Evolutionary conservation across 2,888 invertebrate genomes (phyloP).

Genomic region (Endotricha flammealis): DNA sequence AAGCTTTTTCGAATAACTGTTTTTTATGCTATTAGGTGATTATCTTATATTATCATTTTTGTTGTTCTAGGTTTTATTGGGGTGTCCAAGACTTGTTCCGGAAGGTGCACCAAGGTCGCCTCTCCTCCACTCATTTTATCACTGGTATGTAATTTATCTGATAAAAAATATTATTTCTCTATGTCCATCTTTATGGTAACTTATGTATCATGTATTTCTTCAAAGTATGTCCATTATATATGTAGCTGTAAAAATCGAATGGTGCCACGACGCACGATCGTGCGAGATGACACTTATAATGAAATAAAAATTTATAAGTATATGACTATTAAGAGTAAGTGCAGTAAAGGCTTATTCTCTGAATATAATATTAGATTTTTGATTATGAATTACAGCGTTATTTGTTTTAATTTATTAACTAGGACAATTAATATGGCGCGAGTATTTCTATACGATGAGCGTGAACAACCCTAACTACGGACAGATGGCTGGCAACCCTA

Average conservation of each 20-base stretch:
- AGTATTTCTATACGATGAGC: conserved; percentile 89
- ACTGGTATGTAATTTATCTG: conserved; percentile 40
- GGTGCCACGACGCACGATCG: no score
- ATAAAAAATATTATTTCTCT: not conserved
- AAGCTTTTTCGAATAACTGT: no score
- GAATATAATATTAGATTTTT: not conserved
- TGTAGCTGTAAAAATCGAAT: no score
- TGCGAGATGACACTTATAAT: no score
- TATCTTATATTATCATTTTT: no score
- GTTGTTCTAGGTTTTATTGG: conserved; percentile 81
- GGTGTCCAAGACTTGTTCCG: conserved; percentile 80
- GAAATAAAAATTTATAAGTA: no score
- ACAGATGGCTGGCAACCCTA: conserved; percentile 83
- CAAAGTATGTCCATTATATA: no score
- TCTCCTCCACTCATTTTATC: conserved; percentile 54
- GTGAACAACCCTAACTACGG: conserved; percentile 83
- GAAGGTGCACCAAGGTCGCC: conserved; percentile 70
- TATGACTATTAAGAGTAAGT: no score
- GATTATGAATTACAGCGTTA: not conserved
- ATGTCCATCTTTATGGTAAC: no score
- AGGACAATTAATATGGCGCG: conserved; percentile 86
- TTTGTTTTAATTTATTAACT: conserved; percentile 31
- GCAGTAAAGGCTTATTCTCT: not conserved
- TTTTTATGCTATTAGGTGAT: no score
- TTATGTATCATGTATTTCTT: no score